Evolutionary conservation across 2,113 vertebrate species (phyloP), one percentile per base, ranked within the genome.

Genomic region (Lepus americanus): DNA sequence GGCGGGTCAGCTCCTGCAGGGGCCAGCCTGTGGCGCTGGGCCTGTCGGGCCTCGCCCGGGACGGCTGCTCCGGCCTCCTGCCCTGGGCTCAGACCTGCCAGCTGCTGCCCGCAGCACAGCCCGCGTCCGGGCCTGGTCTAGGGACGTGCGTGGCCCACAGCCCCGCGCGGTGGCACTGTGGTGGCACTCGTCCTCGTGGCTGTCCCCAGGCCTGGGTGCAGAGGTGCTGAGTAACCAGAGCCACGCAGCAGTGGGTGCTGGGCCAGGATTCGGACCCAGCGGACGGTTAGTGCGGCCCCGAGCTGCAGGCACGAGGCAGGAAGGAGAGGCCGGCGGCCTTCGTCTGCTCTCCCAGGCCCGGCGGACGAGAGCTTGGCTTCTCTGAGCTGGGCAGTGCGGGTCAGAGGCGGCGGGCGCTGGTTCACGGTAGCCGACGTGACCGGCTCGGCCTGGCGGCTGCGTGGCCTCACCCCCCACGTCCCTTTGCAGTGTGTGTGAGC

Each of bases 401-500:
- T 29, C 4, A 23, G 73, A 44, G 44, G 44, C 12, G 1, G 10
- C 0, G 2, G 27, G 29, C 2, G 1, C 20, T 9, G 0, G 16
- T 33, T n/a, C 7, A 1, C 36, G 8, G 4, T 0, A 2, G 59
- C 59, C 6, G 1, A 22, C 12, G n/a, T 11, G 3, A 0, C 1
- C 23, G 9, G 53, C 4, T 25, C 2, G 0, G 9, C 2, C 10
- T 80, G 17, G 23, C 66, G 44, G 4, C 2, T 13, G 53, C 88
- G 61, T n/a, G 33, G 61, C 73, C 64, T 78, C 83, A 69, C 5
- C 70, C 77, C 82, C 55, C 8, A 5, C 23, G 44, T 97, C 94
- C 96, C 69, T 94, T 89, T 93, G 5, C 94, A 91, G 96, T 55
- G 92, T 73, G 3, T 23, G 29, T 16, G 87, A 44, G 31, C 55